phyloP scores from a whole-genome alignment of 2,888 invertebrate genomes.

The Polydrusus cervinus region DNA sequence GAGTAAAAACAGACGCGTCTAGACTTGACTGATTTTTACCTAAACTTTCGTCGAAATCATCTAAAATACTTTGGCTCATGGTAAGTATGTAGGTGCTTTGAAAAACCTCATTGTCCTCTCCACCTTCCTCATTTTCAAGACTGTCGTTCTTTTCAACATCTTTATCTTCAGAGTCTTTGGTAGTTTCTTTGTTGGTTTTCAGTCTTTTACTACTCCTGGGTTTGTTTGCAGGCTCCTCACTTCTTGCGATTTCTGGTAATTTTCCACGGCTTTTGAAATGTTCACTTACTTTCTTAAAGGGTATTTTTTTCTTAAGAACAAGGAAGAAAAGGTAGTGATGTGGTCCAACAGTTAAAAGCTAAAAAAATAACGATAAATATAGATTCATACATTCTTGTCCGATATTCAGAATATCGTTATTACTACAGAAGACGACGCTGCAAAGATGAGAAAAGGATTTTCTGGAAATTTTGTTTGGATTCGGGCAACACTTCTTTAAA shows the following conservation, averaged over 20 bases:
- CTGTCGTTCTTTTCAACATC: conserved; percentile 40
- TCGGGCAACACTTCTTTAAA: too few relatives aligned
- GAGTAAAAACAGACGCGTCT: conserved; percentile 73
- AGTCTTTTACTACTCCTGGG: conserved; percentile 35
- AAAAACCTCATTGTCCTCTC: conserved; percentile 72
- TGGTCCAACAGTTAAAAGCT: conserved; percentile 78
- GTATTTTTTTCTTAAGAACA: conserved; percentile 76
- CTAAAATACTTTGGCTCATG: conserved; percentile 75
- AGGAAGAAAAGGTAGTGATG: conserved; percentile 78
- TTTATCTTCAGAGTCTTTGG: conserved; percentile 57
- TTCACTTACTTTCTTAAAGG: conserved; percentile 75
- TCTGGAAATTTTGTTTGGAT: too few relatives aligned
- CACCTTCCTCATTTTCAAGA: conserved; percentile 68
- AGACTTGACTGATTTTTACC: conserved; percentile 31
- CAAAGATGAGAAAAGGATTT: too few relatives aligned
- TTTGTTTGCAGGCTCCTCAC: conserved; percentile 55
- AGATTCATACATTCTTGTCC: too few relatives aligned
- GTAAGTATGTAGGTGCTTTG: conserved; percentile 82
- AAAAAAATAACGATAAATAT: too few relatives aligned
- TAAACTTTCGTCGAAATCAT: conserved; percentile 54
- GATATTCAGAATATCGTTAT: too few relatives aligned
- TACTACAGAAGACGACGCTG: too few relatives aligned
- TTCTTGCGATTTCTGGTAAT: conserved; percentile 64
- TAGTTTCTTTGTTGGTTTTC: conserved; percentile 29
- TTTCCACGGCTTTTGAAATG: conserved; percentile 67